Evolutionary conservation across 2,797 vertebrate genomes (phyloP).

Genomic region (Pempheris klunzingeri): DNA sequence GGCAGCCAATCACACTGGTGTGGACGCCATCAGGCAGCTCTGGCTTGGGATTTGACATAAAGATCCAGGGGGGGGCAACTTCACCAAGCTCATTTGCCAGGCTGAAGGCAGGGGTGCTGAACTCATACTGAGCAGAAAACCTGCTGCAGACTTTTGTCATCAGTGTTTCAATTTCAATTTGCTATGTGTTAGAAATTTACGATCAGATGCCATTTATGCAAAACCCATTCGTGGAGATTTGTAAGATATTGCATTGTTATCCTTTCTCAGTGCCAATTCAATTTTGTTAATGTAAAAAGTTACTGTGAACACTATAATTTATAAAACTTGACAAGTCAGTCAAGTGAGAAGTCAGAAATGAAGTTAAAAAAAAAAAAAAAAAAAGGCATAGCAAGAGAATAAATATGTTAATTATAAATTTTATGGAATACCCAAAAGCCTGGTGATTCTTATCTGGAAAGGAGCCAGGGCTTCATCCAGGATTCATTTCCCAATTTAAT

Average conservation of each 20-base stretch:
- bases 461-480: slow-evolving; percentile 68
- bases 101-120: slow-evolving; percentile 35
- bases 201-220: slow-evolving; percentile 1
- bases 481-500: slow-evolving; percentile 84
- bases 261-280: slow-evolving; percentile 9
- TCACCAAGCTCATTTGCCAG: slow-evolving; percentile 64
- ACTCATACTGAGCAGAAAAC: slow-evolving; percentile 32
- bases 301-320: background rate
- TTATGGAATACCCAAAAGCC: slow-evolving; percentile 67
- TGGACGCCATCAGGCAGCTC: slow-evolving; percentile 44
- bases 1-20: slow-evolving; percentile 70
- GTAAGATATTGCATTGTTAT: background rate
- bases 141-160: slow-evolving; percentile 16
- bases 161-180: slow-evolving; percentile 30
- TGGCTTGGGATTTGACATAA: slow-evolving; percentile 65
- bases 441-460: slow-evolving; percentile 74
- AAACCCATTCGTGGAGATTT: slow-evolving; percentile 7
- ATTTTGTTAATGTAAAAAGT: slow-evolving; percentile 9
- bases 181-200: slow-evolving; percentile 20
- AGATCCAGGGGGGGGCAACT: slow-evolving; percentile 55
- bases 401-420: slow-evolving; percentile 75
- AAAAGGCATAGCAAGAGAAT: slow-evolving; percentile 57
- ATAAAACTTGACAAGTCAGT: no score
- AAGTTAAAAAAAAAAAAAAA: slow-evolving; percentile 27
- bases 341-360: slow-evolving; percentile 26